Evolutionary conservation across 1,140 invertebrate species (phyloP).

Genomic region (Mylabris phalerata): DNA sequence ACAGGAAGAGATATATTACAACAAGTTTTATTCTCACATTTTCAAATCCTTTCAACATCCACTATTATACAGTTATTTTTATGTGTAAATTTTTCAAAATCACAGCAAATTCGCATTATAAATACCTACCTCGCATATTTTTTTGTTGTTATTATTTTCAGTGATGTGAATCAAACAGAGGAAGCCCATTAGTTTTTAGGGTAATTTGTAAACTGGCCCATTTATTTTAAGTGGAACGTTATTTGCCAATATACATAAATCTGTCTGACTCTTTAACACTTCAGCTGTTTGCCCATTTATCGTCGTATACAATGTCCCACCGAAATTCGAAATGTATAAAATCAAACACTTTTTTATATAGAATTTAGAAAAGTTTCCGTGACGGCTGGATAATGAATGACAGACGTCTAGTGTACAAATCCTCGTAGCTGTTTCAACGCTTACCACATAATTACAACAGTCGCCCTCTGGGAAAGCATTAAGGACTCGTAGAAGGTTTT

Average conservation of each 20-base stretch:
- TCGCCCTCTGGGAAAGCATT: constrained; percentile 29
- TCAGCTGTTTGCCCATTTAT: constrained; percentile 18
- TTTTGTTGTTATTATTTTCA: background rate
- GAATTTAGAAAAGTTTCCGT: constrained; percentile 5
- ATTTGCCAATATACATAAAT: constrained; percentile 19
- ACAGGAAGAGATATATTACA: constrained; percentile 13
- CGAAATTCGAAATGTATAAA: too few relatives aligned
- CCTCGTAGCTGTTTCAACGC: constrained; percentile 28
- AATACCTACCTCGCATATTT: too few relatives aligned
- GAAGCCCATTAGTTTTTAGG: constrained; percentile 13
- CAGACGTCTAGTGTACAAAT: constrained; percentile 29
- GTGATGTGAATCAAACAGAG: background rate
- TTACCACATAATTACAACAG: constrained; percentile 30
- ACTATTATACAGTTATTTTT: background rate
- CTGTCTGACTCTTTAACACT: constrained; percentile 19
- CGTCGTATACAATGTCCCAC: background rate
- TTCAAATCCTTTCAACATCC: background rate
- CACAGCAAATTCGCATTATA: background rate
- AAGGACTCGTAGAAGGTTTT: constrained; percentile 24
- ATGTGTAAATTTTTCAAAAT: background rate
- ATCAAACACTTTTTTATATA: too few relatives aligned
- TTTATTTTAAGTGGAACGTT: constrained; percentile 18
- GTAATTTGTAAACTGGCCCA: constrained; percentile 26
- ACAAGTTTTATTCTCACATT: constrained; percentile 15
- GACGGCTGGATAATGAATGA: constrained; percentile 25